Evolutionary conservation across 1,140 invertebrate genomes (phyloP).

Genomic region (Hormaphis cornu): DNA sequence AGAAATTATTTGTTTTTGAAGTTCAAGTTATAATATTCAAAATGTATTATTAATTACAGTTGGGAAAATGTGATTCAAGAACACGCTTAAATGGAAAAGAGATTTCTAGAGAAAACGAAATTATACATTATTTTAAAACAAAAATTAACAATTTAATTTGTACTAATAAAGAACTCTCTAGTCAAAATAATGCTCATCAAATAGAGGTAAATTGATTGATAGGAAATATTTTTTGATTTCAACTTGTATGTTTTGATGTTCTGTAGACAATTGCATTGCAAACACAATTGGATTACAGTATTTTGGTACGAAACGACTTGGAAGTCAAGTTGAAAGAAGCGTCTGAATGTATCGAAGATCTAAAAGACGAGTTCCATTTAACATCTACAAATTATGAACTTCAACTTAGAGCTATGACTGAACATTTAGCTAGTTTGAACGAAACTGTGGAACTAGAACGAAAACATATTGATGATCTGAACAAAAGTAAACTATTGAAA

Average conservation of each 20-base stretch:
- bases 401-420: conserved; percentile 10
- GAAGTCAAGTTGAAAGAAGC: not conserved
- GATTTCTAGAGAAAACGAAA: not conserved
- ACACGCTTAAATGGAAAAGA: not conserved
- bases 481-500: not conserved
- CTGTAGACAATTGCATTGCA: not conserved
- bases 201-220: not conserved
- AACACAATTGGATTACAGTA: not conserved
- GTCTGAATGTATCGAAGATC: not conserved
- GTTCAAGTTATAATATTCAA: too few relatives aligned
- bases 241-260: not conserved
- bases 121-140: not conserved
- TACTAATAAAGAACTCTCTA: not conserved
- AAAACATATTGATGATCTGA: not conserved
- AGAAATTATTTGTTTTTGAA: too few relatives aligned
- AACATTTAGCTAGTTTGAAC: conserved; percentile 20
- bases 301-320: not conserved
- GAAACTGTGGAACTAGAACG: not conserved
- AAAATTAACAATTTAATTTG: conserved; percentile 3
- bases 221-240: not conserved
- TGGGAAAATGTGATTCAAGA: not conserved
- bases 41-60: not conserved
- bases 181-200: not conserved
- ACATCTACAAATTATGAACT: conserved; percentile 7
- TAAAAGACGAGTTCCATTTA: conserved; percentile 10